These are phyloP conservation scores for Pachypeltis micranthus DNA, from an alignment of 1,140 invertebrate genomes.

Conservation along the genomic window DNA sequence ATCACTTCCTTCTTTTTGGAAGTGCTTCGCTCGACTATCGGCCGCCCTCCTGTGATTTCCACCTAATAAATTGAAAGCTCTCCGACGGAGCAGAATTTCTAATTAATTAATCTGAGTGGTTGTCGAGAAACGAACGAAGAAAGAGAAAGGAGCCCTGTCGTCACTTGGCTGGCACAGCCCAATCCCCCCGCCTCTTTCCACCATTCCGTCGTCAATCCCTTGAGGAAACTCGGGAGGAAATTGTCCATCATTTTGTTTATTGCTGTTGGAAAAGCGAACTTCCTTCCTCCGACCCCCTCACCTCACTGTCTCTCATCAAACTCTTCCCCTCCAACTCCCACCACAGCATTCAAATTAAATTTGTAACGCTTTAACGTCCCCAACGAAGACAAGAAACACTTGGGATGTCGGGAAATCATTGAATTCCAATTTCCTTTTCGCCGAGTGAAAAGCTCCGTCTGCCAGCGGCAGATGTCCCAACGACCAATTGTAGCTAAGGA, in stretches of 20 bases:
- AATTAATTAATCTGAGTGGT: background rate
- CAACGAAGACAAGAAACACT: too few species aligned
- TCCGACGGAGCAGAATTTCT: background rate
- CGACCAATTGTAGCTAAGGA: too few species aligned
- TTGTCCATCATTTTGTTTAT: background rate
- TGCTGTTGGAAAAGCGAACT: background rate
- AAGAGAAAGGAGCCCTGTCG: too few species aligned
- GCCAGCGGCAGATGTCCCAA: too few species aligned
- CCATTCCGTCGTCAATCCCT: too few species aligned
- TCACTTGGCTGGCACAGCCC: background rate
- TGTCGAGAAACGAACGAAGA: background rate
- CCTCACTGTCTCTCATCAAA: too few species aligned
- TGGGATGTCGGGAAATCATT: background rate
- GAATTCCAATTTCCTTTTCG: background rate
- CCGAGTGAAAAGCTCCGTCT: too few species aligned
- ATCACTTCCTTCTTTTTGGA: background rate
- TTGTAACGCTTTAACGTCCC: background rate
- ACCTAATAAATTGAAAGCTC: background rate
- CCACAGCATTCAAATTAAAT: background rate
- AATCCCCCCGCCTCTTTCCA: background rate
- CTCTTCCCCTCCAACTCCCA: too few species aligned
- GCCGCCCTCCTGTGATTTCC: background rate
- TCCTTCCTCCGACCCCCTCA: background rate
- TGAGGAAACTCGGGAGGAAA: background rate
- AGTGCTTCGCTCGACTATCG: too few species aligned